Evolutionary conservation across 92 coral and sea anemone genomes (phyloP), one percentile per base, ranked within the genome.

Genomic region (Ricordea florida): DNA sequence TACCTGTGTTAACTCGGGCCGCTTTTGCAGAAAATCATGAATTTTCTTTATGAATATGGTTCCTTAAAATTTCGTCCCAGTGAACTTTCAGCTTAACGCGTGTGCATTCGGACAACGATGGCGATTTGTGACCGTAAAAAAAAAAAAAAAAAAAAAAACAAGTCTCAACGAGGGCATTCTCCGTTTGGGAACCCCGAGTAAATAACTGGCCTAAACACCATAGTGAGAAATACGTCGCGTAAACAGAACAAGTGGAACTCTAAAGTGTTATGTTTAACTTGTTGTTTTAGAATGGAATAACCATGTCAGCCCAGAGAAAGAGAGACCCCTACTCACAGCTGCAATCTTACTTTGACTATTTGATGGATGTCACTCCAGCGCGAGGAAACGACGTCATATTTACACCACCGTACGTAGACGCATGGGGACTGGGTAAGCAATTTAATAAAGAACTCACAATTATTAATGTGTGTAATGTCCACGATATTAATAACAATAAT

Each of bases 331-430:
- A 43, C 22, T 76, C 64, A 24, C 63, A 55, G 18, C 76, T 76
- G 1, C 13, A 36, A 37, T 57, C 56, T 9, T 90, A 82, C 57
- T 90, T 87, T 30, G 72, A 78, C 31, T 69, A 76, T 25, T 46
- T 88, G 43, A 64, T 65, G 37, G 27, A 47, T 43, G 68, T 76
- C 18, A 79, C 60, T 14, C 57, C 50, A 6, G 58, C 72, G 9
- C 24, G 35, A 8, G 38, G 36, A 8, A 56, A 44, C 17, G 52
- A 55, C 6, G 86, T 61, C 0, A 35, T 78, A 10, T 52, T 90
- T 31, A 89, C 94, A 8, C 81, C 76, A 23, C 97, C 97, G 1
- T 92, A 92, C 46, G 28, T 78, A 28, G 97, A 89, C 66, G 85
- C 89, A 15, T 85, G 85, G 84, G 97, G 97, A 30, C 55, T 92